Percentiles rank a stretch among this genome's conserved stretches.
Evolutionary conservation across 2,113 vertebrate genomes (phyloP).

Genomic region (Amphiprion percula): DNA sequence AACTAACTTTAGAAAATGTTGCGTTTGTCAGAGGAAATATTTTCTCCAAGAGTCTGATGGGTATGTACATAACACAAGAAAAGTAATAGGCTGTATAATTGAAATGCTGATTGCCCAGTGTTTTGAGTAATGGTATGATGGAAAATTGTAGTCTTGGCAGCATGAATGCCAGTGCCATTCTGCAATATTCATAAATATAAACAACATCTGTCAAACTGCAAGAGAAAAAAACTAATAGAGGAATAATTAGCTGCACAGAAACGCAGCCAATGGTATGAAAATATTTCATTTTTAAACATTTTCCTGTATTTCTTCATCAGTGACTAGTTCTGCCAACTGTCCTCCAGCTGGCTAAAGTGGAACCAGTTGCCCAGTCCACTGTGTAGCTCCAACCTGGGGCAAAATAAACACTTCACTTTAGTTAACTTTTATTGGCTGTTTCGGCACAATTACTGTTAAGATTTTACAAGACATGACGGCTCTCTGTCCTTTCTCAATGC

Average conservation of each 20-base stretch:
- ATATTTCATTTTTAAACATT: not conserved
- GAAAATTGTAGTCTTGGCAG: not conserved
- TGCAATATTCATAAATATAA: slow-evolving; percentile 20
- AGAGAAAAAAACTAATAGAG: slow-evolving; percentile 10
- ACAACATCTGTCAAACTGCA: slow-evolving; percentile 14
- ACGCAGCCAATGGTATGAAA: not conserved
- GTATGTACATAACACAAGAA: slow-evolving; percentile 1
- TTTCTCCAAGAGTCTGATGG: slow-evolving; percentile 5
- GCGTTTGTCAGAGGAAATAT: not conserved
- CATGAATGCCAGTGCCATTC: not conserved
- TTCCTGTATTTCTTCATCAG: slow-evolving; percentile 9
- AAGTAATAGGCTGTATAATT: not conserved
- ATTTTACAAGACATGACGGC: not conserved
- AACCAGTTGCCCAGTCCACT: slow-evolving; percentile 23
- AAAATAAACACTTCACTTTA: not conserved
- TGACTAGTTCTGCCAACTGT: not conserved
- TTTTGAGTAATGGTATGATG: not conserved
- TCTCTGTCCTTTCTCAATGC: not conserved
- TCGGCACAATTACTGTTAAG: too few relatives aligned
- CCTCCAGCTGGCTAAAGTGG: slow-evolving; percentile 8
- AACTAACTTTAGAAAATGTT: slow-evolving; percentile 32
- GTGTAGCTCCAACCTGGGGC: slow-evolving; percentile 53
- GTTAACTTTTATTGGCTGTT: not conserved
- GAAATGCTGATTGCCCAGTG: slow-evolving; percentile 10
- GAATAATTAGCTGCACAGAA: not conserved